These are phyloP conservation scores for Drosophila oshimai DNA, from an alignment of 1,140 invertebrate species.

Conservation along the genomic window DNA sequence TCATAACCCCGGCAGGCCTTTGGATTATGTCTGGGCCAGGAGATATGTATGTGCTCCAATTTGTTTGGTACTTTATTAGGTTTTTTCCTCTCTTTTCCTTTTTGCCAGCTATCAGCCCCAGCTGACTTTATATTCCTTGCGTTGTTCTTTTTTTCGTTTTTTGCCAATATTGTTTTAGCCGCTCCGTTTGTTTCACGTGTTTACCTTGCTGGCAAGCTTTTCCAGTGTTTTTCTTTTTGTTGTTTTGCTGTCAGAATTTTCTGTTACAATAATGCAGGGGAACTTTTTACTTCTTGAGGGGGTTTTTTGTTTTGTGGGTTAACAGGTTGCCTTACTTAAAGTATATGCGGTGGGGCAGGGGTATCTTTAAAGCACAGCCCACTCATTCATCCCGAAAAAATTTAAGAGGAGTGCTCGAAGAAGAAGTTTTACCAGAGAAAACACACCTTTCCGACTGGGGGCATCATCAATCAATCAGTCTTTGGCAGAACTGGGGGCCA, in stretches of 20 bases:
- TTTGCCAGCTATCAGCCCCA: conserved; percentile 28
- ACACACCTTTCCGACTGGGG: conserved; percentile 21
- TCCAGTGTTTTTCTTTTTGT: conserved; percentile 14
- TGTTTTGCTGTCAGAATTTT: conserved; percentile 65
- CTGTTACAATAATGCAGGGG: conserved; percentile 62
- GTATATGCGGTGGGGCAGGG: neutral
- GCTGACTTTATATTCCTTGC: conserved; percentile 37
- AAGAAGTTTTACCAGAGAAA: neutral
- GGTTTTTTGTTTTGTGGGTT: conserved; percentile 44
- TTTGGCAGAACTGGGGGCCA: conserved; percentile 42
- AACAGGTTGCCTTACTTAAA: conserved; percentile 54
- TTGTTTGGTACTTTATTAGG: conserved; percentile 73
- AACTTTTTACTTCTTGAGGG: conserved; percentile 49
- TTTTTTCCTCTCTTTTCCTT: conserved; percentile 3
- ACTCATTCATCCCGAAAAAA: neutral
- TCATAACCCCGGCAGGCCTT: conserved; percentile 53
- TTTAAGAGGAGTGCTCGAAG: conserved; percentile 20
- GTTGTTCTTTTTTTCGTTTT: conserved; percentile 23
- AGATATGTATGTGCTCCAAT: conserved; percentile 74
- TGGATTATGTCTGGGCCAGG: conserved; percentile 53
- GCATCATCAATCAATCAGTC: conserved; percentile 60
- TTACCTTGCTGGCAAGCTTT: conserved; percentile 50
- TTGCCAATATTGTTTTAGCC: conserved; percentile 72
- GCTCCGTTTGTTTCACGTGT: conserved; percentile 58
- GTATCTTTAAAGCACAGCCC: conserved; percentile 2